A percentile compares a stretch with the other conserved stretches of the same genome.
These are phyloP conservation scores for Sinopyrophorus schimmeli DNA, from an alignment of 2,888 invertebrate genomes.

Conservation along the genomic window DNA sequence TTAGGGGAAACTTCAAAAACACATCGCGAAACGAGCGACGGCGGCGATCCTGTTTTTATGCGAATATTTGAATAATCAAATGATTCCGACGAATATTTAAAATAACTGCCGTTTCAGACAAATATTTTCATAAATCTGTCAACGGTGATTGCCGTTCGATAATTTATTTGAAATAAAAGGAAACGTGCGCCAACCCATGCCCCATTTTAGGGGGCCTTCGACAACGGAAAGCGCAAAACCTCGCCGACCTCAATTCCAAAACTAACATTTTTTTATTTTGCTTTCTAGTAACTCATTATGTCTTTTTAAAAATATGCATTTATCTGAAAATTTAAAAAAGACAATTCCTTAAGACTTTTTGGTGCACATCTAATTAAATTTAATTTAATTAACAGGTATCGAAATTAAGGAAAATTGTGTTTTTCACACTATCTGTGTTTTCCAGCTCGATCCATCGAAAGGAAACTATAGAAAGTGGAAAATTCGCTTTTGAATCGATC, in stretches of 20 bases:
- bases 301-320: too few species aligned
- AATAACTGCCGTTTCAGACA: conserved; percentile 56
- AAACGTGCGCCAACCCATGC: conserved; percentile 25
- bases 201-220: too few species aligned
- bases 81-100: conserved; percentile 56
- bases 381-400: too few species aligned
- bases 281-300: too few species aligned
- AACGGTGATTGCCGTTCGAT: conserved; percentile 52
- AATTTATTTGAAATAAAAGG: conserved; percentile 37
- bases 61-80: conserved; percentile 56
- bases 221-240: conserved; percentile 15
- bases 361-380: too few species aligned
- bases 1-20: conserved; percentile 15
- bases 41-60: conserved; percentile 47
- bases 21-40: conserved; percentile 40
- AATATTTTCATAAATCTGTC: conserved; percentile 59
- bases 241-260: conserved; percentile 18
- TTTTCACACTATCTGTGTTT: too few species aligned
- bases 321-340: too few species aligned
- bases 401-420: too few species aligned
- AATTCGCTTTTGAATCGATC: too few species aligned
- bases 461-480: too few species aligned
- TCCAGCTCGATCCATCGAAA: too few species aligned
- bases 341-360: too few species aligned
- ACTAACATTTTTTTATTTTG: background rate